Base-by-base conservation (phyloP, 2,113 vertebrate species). In the Columbina picui region DNA sequence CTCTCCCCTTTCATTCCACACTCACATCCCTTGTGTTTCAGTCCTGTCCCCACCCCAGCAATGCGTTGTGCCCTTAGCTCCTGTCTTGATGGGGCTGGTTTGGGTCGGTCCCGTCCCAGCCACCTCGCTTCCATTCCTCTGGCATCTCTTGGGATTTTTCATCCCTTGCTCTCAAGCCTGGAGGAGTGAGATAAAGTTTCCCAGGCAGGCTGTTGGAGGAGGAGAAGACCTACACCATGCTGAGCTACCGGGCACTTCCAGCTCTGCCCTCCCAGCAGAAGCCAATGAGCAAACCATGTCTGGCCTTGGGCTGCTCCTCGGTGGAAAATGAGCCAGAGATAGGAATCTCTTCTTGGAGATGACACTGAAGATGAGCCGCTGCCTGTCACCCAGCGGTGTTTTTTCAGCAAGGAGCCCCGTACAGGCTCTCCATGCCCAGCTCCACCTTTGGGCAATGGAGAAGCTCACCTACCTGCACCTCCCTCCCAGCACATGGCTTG, bases 161-260 rank as follows among this genome's bases (percentile, higher is more conserved):
- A 94, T 82, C 65, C 67, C 53, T 57, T 68, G 47, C 49, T 79
- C 56, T 84, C 64, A 63, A 91, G 91, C 80, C 91, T 63, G 52
- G 15, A 94, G 91, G 84, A 93, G 89, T 0, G 4, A 89, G 93
- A 96, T 95, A 80, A 93, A 96, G 80, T 94, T 96, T 96, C 93
- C 80, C 77, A 91, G 80, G 50, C 87, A 84, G 32, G 26, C 80
- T 91, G 84, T 60, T 87, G 74, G 59, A 93, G 89, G 84, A 95
- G 87, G 88, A 94, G 81, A 93, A 93, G 84, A 84, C 39, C 82
- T 82, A 49, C 2, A 34, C 80, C 96, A 93, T 41, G 90, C 96
- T 94, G 93, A 93, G 93, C 90, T 84, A 87, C 69, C 1, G 2
- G 84, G 69, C 87, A 60, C 87, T 93, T 87, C 81, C 84, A 92